A percentile compares a stretch with the other conserved stretches of the same genome.
These are phyloP conservation scores for Dysidea cf. avara DNA, from an alignment of 37 sponge, comb jelly and placozoan genomes.

Conservation along the genomic window DNA sequence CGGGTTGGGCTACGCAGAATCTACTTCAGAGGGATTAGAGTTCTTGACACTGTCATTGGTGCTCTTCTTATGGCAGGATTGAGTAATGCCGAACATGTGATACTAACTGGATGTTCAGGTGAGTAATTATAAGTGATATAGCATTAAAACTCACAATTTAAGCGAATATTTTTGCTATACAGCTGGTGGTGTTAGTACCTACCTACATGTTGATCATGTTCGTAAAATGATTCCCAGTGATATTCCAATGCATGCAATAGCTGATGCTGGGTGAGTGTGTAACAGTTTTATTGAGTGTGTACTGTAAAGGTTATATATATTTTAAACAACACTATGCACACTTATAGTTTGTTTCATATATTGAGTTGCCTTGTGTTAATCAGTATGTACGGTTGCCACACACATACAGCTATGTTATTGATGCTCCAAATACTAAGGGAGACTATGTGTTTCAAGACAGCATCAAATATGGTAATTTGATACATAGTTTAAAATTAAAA, in stretches of 20 bases:
- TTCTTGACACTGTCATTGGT: background rate
- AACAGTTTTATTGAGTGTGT: too few species aligned
- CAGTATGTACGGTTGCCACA: too few species aligned
- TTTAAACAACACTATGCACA: too few species aligned
- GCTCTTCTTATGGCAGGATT: slow-evolving; percentile 34
- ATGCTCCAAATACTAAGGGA: slow-evolving; percentile 8
- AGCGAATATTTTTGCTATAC: background rate
- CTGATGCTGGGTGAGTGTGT: slow-evolving; percentile 25
- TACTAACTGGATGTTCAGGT: slow-evolving; percentile 88
- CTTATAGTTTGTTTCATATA: too few species aligned
- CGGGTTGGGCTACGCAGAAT: too few species aligned
- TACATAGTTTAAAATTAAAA: too few species aligned
- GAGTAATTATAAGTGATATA: too few species aligned
- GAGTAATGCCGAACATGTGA: slow-evolving; percentile 53
- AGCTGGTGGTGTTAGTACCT: slow-evolving; percentile 23
- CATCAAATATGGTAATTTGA: too few species aligned
- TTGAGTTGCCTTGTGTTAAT: too few species aligned
- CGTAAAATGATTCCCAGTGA: background rate
- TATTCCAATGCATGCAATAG: background rate
- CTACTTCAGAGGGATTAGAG: background rate
- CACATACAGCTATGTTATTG: slow-evolving; percentile 17
- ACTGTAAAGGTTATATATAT: too few species aligned
- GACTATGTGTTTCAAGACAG: too few species aligned
- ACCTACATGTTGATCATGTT: slow-evolving; percentile 9
- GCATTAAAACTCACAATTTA: too few species aligned